These are phyloP conservation scores for Bergia puertoricense DNA, from an alignment of 92 coral and sea anemone species.

Conservation along the genomic window DNA sequence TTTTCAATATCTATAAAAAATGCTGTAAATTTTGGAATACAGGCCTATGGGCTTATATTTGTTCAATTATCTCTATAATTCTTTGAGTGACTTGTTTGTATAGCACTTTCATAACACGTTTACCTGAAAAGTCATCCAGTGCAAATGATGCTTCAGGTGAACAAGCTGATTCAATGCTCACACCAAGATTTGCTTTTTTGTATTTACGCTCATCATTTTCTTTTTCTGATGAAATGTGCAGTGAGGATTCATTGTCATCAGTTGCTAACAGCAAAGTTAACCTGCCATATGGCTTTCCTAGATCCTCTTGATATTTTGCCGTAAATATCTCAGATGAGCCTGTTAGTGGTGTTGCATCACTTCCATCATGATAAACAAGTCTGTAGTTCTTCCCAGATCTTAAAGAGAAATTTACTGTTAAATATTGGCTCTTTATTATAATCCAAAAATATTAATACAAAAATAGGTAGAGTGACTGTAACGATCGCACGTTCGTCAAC, in stretches of 20 bases:
- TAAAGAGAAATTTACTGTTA: background rate
- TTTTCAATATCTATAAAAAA: background rate
- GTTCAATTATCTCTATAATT: slow-evolving; percentile 3
- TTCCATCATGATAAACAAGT: slow-evolving; percentile 18
- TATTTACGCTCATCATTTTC: slow-evolving; percentile 7
- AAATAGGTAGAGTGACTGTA: no score
- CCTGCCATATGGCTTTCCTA: slow-evolving; percentile 25
- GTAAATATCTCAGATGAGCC: slow-evolving; percentile 9
- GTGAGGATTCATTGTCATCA: slow-evolving; percentile 21
- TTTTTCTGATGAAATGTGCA: background rate
- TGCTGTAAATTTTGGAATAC: background rate
- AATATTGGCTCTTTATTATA: no score
- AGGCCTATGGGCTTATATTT: background rate
- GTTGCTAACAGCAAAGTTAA: slow-evolving; percentile 22
- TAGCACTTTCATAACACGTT: slow-evolving; percentile 1
- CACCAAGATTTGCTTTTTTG: background rate
- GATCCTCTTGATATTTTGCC: slow-evolving; percentile 19
- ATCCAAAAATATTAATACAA: no score
- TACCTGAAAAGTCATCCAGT: slow-evolving; percentile 24
- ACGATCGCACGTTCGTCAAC: no score
- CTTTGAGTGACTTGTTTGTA: background rate
- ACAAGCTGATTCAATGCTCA: background rate
- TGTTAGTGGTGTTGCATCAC: background rate
- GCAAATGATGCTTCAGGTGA: slow-evolving; percentile 10
- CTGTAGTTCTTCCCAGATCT: slow-evolving; percentile 12